phyloP scores from a whole-genome alignment of 2,797 vertebrate genomes.

The Thripadectes ignobilis region DNA sequence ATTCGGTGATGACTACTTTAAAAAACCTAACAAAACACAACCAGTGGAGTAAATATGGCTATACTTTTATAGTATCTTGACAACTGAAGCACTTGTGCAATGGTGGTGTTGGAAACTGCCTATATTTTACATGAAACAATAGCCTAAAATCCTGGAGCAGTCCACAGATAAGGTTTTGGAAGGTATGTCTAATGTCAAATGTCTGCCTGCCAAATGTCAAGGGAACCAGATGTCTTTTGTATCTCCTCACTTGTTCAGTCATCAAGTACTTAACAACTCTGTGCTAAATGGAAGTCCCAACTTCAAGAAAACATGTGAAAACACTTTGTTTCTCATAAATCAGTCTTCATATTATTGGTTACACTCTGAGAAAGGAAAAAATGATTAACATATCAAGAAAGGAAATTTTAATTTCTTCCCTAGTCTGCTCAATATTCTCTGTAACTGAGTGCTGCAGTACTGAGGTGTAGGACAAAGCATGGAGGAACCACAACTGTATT shows the following conservation, averaged over 20 bases:
- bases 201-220: not conserved
- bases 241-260: not conserved
- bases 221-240: not conserved
- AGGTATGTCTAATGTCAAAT: too few relatives aligned
- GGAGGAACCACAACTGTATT: not conserved
- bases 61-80: not conserved
- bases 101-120: accelerated
- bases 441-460: not conserved
- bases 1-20: accelerated
- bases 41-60: not conserved
- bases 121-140: not conserved
- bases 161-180: not conserved
- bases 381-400: not conserved
- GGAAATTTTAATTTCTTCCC: not conserved
- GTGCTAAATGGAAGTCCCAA: not conserved
- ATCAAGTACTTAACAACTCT: not conserved
- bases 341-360: not conserved
- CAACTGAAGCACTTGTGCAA: not conserved
- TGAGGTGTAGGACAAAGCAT: not conserved
- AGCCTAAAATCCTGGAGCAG: not conserved
- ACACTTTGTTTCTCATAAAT: not conserved
- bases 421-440: not conserved
- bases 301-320: not conserved
- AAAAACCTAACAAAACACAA: not conserved
- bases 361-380: not conserved